Evolutionary conservation across 2,113 vertebrate genomes (phyloP).

Genomic region (Dicerorhinus sumatrensis): DNA sequence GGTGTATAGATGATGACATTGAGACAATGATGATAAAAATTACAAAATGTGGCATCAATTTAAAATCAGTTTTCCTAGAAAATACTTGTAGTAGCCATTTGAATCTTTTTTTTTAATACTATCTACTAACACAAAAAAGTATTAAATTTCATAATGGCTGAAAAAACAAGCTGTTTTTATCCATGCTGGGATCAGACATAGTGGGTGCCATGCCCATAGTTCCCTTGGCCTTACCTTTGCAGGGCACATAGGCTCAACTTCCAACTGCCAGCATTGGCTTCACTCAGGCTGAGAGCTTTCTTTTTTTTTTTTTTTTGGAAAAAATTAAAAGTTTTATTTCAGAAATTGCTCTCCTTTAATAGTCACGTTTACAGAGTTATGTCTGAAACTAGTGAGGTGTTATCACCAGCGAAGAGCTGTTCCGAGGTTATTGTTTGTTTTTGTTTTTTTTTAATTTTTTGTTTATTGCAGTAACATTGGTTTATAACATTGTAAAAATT

Average conservation of each 20-base stretch:
- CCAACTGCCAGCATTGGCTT: neutral
- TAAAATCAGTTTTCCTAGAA: conserved; percentile 52
- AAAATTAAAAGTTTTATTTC: too few species aligned
- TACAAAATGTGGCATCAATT: neutral
- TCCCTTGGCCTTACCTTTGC: neutral
- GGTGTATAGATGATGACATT: neutral
- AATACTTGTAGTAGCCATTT: conserved; percentile 40
- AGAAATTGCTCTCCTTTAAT: too few species aligned
- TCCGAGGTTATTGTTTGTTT: too few species aligned
- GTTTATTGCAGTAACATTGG: too few species aligned
- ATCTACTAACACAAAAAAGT: conserved; percentile 13
- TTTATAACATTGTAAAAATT: too few species aligned
- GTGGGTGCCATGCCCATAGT: neutral
- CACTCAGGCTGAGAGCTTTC: neutral
- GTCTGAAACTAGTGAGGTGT: too few species aligned
- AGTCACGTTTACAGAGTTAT: too few species aligned
- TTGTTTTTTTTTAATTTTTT: too few species aligned
- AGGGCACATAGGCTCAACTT: neutral
- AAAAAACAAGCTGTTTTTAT: conserved; percentile 30
- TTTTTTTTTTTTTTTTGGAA: too few species aligned
- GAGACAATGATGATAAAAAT: neutral
- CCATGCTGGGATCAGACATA: conserved; percentile 36
- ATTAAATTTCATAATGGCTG: conserved; percentile 41
- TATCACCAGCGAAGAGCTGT: too few species aligned
- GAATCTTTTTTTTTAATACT: neutral